Evolutionary conservation across 1,140 invertebrate species (phyloP).

Genomic region (Drusus annulatus): DNA sequence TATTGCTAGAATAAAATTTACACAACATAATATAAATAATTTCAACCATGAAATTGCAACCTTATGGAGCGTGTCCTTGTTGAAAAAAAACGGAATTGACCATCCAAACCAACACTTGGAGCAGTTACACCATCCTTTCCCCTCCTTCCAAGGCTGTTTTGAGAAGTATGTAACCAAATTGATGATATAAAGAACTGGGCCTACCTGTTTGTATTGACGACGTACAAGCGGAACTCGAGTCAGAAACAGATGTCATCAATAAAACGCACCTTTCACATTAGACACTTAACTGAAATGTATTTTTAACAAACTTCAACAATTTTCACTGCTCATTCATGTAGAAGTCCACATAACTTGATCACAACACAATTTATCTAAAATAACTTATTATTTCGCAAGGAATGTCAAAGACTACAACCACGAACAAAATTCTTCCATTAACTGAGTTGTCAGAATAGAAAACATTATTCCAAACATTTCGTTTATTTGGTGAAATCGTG

Average conservation of each 20-base stretch:
- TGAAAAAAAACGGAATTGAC: constrained; percentile 12
- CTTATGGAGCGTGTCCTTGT: constrained; percentile 29
- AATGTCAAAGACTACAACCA: constrained; percentile 50
- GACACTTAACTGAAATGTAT: constrained; percentile 26
- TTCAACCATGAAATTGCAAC: constrained; percentile 19
- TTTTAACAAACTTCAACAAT: constrained; percentile 4
- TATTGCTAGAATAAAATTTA: neutral
- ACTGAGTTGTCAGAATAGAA: constrained; percentile 18
- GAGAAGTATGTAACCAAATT: neutral
- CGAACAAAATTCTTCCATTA: constrained; percentile 42
- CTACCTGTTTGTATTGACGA: constrained; percentile 53
- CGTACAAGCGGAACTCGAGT: constrained; percentile 45
- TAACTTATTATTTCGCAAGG: constrained; percentile 49
- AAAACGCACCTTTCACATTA: constrained; percentile 48
- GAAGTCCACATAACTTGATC: constrained; percentile 26
- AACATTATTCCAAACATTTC: neutral
- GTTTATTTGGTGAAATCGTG: neutral
- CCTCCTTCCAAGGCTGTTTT: constrained; percentile 21
- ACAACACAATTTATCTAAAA: constrained; percentile 26
- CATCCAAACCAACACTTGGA: neutral
- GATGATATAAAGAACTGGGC: constrained; percentile 42
- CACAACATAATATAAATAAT: constrained; percentile 3
- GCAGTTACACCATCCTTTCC: neutral
- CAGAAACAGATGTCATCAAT: constrained; percentile 53
- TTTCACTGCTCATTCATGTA: constrained; percentile 26